Evolutionary conservation across 2,797 vertebrate genomes (phyloP), one percentile per base, ranked within the genome.

Genomic region (Melanotaenia pygmaea): DNA sequence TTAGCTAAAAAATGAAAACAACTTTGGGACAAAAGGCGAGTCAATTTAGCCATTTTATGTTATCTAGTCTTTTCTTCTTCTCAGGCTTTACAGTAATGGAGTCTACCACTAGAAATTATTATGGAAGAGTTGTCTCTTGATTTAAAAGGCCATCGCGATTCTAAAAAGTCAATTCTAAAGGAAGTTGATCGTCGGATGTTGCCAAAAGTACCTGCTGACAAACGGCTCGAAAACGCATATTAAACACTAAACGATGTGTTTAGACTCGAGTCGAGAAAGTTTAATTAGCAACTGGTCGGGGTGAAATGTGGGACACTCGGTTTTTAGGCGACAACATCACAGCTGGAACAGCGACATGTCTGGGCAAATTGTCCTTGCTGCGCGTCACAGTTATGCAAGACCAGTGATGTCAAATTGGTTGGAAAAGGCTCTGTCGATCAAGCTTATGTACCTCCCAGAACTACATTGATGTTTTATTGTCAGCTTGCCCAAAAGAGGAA

Each of bases 1-100:
- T 65, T 67, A 45, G 50, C 12, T 18, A 34, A 82, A 89, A 93
- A 89, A 93, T 86, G 79, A 95, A 94, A 94, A 95, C 93, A 95
- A 94, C 77, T 91, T 90, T 59, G 63, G 74, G 74, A 88, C 76
- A 89, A 90, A 88, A 81, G 65, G 40, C 37, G 53, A 79, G 76
- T 71, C 66, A 77, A 88, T 83, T 59, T 53, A 26, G 51, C 0
- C 51, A 67, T 64, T 57, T 12, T 59, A 40, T 26, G 60, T 37
- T 35, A 14, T 14, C 3, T 9, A 26, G 20, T 16, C 3, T 43
- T 26, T 28, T 11, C 22, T 3, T 32, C 47, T 8, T 4, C 10
- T 20, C 10, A 3, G 11, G n/a, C 12, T 6, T 1, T 38, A 24
- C 43, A 58, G 50, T n/a, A 34, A 6, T 16, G 2, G 20, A 28